Percentiles rank a stretch among this genome's conserved stretches.
Evolutionary conservation across 2,113 vertebrate genomes (phyloP).

Genomic region (Origma solitaria): DNA sequence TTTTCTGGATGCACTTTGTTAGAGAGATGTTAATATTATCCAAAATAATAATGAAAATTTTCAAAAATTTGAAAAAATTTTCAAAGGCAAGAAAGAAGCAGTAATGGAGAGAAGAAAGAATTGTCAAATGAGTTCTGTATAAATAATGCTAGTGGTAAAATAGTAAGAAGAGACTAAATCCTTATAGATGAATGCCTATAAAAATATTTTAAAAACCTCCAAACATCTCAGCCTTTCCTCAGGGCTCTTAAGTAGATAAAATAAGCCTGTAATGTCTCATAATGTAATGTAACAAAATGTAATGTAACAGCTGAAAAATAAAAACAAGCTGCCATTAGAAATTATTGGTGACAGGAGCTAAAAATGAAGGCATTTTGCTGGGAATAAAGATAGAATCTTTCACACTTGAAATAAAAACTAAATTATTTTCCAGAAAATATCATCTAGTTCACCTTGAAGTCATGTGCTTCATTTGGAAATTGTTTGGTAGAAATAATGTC

Average conservation of each 20-base stretch:
- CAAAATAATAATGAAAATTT: background rate
- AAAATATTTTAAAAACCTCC: background rate
- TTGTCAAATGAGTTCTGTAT: background rate
- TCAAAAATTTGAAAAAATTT: background rate
- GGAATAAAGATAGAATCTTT: background rate
- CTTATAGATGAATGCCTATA: background rate
- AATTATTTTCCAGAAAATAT: background rate
- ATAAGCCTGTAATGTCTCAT: background rate
- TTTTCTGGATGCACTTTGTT: background rate
- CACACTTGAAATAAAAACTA: background rate
- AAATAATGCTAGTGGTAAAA: background rate
- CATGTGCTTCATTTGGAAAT: background rate
- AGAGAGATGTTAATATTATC: background rate
- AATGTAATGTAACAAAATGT: background rate
- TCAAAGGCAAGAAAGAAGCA: background rate
- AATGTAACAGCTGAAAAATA: background rate
- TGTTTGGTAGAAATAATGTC: background rate
- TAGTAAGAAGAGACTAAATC: background rate
- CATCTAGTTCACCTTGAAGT: background rate
- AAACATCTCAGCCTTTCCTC: background rate
- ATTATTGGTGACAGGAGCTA: fast-evolving
- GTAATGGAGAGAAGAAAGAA: background rate
- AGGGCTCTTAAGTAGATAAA: background rate
- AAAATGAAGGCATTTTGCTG: background rate
- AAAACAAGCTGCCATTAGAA: background rate